Base-by-base conservation (phyloP, 2,113 vertebrate genomes). In the Cynocephalus volans region DNA sequence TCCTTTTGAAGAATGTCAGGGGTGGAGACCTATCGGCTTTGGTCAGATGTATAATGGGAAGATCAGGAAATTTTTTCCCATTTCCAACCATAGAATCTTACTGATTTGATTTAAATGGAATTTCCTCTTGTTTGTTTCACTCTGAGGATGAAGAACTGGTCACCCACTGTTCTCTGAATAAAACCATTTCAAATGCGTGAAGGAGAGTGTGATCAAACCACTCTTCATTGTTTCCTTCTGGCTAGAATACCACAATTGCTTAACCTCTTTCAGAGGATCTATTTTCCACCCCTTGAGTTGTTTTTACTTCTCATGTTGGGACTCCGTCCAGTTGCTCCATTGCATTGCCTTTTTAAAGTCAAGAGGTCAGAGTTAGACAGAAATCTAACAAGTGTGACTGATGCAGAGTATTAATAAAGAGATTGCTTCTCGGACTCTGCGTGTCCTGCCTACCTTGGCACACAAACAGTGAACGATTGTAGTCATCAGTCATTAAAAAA, bases 61-160 rank as follows among this genome's bases (percentile, higher is more conserved):
- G 45, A 96, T 88, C 56, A 80, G 84, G 58, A 97, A 93, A 87
- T 94, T 83, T 85, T 80, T 90, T 93, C 70, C 50, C 7, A 6
- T 97, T 98, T 97, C 64, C 73, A 81, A 62, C 82, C 11, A 0
- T 26, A 60, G 76, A 82, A 81, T 77, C 52, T 52, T 62, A 86
- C 77, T 93, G 73, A 91, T 89, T 84, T 92, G 93, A 93, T 93
- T 93, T 96, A 95, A 95, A 81, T 82, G 96, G 76, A 93, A 92
- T 95, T 93, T 95, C 88, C 41, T 95, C 85, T 81, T 87, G 79
- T 94, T 75, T 95, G 85, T 96, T 90, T 97, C 73, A 65, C 60
- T 95, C 60, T 95, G 70, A 96, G 77, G 77, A 13, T 50, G 45
- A 93, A 96, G 85, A 94, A 62, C 79, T 54, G 69, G 81, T 96